Percentiles rank a stretch among this genome's conserved stretches.
Evolutionary conservation across 1,140 invertebrate species (phyloP).

Genomic region (Euwallacea similis): DNA sequence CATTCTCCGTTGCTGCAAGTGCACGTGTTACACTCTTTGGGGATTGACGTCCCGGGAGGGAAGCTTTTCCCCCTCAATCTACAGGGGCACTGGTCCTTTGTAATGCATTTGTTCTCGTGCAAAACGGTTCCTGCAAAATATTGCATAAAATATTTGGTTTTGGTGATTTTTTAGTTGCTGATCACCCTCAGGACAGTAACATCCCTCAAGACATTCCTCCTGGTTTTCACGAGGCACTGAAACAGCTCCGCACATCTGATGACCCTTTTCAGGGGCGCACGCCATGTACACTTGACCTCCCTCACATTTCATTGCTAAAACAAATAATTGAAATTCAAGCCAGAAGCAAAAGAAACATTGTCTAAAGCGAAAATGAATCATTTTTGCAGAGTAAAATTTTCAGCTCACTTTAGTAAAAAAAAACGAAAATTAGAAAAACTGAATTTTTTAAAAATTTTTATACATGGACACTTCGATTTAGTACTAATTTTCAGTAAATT

Average conservation of each 20-base stretch:
- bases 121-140: slow-evolving; percentile 60
- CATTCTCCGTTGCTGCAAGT: slow-evolving; percentile 74
- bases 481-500: not conserved
- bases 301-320: slow-evolving; percentile 68
- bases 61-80: slow-evolving; percentile 75
- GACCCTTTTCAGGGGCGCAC: slow-evolving; percentile 64
- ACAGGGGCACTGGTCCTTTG: slow-evolving; percentile 74
- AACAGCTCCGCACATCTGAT: slow-evolving; percentile 54
- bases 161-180: not conserved
- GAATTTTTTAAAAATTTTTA: no score
- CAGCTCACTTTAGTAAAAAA: not conserved
- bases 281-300: slow-evolving; percentile 69
- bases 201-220: slow-evolving; percentile 76
- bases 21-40: slow-evolving; percentile 84
- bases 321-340: not conserved
- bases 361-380: no score
- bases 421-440: not conserved
- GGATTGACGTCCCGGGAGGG: slow-evolving; percentile 68
- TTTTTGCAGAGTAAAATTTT: no score
- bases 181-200: slow-evolving; percentile 73
- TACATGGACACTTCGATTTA: no score
- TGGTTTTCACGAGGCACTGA: slow-evolving; percentile 47
- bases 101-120: slow-evolving; percentile 74
- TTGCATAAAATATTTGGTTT: not conserved
- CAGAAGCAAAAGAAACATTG: no score